Evolutionary conservation across 2,797 vertebrate genomes (phyloP), one percentile per base, ranked within the genome.

Genomic region (Apogon talboti): DNA sequence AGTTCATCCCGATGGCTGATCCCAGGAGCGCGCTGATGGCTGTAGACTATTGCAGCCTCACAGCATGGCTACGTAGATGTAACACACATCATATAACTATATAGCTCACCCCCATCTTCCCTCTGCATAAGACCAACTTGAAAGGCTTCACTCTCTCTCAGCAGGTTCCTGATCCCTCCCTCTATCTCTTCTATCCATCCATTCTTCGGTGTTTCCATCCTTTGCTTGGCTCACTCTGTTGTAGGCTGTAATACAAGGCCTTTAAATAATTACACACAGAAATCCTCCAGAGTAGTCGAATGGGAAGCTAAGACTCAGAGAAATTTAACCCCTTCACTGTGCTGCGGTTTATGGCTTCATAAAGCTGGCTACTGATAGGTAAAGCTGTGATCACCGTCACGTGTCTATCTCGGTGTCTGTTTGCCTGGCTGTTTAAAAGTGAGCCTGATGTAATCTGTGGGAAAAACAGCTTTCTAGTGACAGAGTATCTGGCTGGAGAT

Each of bases 221-320:
- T 59, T 58, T 46, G 50, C 37, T 65, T 14, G 52, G 19, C 45
- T 70, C 16, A 3, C 65, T 66, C 57, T 50, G 24, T 74, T 79
- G 47, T 65, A 71, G 64, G 65, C 68, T 79, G 65, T 74, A 85
- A 84, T 82, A 75, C 78, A 70, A 57, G 71, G 75, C 56, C 75
- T 78, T 89, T 90, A 79, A 90, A 90, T 91, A 88, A 91, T 90
- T 87, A 84, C 85, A 85, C 74, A 81, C 67, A 71, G 69, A 88
- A 82, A 76, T 78, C 73, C 71, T 78, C 80, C 48, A 74, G 61
- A 80, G 76, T 3, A 0, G 58, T 62, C 41, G 14, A 70, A 81
- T 59, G 66, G 71, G 76, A 82, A 80, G 76, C 55, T 1, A 42
- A 37, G 56, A 57, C 80, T 88, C 61, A 68, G 59, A 52, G 56